Base-by-base conservation (phyloP, 2,888 invertebrate species). In the Chrysina gloriosa region DNA sequence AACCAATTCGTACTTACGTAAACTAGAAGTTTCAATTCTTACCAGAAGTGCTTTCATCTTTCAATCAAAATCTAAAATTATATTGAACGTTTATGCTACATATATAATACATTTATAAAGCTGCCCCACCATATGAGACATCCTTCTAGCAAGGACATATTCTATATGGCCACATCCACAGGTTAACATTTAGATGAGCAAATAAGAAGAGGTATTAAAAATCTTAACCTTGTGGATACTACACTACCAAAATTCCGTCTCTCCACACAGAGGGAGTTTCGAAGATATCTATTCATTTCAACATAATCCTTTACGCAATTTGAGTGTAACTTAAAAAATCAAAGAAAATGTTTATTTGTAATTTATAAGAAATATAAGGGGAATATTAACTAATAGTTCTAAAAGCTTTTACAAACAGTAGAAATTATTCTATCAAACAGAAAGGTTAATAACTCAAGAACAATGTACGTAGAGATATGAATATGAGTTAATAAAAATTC, bases 111-210 rank as follows among this genome's bases (percentile, higher is more conserved):
- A 75, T 77, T 74, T 78, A 77, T 79, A 78, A 65, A 72, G 71
- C 69, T 70, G 73, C 77, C 77, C 79, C 78, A 76, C 80, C 78
- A 76, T 78, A 69, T 69, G 72, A 76, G 76, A 80, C 79, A 81
- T 81, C 81, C 80, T 80, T 76, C 74, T 77, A 74, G 75, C 80
- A 81, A 81, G 81, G 81, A 79, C 80, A 75, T 71, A 75, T 72
- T 71, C 67, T 72, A 71, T 52, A 67, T 68, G 72, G 71, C 72
- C 75, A 68, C 69, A 74, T 39, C 61, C 64, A 75, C 70, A 76
- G 73, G 75, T 78, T 78, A 77, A 75, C 77, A 77, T 77, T 77
- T 77, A 77, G 71, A 71, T 68, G 70, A 72, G 71, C 71, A 72
- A 74, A 76, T 73, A 77, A 73, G 74, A 76, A 71, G 70, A 72